Conservation (phyloP, 2,888 invertebrate species). For the Deroplatys truncata region DNA sequence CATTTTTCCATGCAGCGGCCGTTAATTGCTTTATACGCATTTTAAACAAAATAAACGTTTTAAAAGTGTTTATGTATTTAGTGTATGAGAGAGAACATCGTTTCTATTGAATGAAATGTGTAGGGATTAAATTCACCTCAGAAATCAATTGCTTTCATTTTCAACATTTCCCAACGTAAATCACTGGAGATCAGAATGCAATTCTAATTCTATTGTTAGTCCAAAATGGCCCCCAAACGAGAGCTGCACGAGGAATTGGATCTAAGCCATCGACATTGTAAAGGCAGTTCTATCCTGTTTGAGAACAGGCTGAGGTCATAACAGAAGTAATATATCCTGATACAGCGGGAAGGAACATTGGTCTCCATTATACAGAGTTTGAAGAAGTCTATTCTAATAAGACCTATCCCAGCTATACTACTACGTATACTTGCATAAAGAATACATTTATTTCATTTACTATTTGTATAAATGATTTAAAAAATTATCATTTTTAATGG, state of each 20-base stretch:
- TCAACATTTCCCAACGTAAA: too few species aligned
- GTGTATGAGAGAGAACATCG: too few species aligned
- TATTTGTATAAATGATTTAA: too few species aligned
- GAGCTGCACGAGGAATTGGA: not conserved
- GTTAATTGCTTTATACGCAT: too few species aligned
- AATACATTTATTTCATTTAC: not conserved
- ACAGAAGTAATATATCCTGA: not conserved
- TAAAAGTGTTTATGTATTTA: too few species aligned
- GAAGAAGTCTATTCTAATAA: not conserved
- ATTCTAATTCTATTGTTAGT: not conserved
- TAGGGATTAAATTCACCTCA: too few species aligned
- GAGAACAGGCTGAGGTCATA: not conserved
- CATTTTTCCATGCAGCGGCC: too few species aligned
- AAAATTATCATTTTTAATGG: too few species aligned
- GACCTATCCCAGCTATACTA: not conserved
- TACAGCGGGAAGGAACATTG: not conserved
- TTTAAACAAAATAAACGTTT: too few species aligned
- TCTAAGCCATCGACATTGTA: not conserved
- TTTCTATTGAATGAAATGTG: too few species aligned
- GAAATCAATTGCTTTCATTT: too few species aligned
- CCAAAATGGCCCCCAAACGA: not conserved
- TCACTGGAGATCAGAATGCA: too few species aligned
- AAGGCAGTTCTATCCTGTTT: not conserved
- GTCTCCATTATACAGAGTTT: not conserved
- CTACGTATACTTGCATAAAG: not conserved